Evolutionary conservation across 2,888 invertebrate genomes (phyloP).

Genomic region (Lypha dubia): DNA sequence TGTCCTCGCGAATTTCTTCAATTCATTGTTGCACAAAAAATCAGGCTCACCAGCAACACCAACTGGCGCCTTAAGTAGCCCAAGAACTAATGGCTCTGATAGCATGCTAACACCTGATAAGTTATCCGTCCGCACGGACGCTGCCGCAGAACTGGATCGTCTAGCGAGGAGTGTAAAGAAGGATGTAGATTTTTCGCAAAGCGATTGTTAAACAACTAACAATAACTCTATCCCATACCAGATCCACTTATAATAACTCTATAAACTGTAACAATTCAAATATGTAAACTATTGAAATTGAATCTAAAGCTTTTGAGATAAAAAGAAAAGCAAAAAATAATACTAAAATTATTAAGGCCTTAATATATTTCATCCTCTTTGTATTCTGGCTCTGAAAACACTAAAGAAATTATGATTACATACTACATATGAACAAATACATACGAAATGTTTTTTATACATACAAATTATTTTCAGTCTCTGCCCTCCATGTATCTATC

Average conservation of each 20-base stretch:
- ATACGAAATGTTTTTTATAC: constrained; percentile 44
- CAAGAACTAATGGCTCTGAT: constrained; percentile 82
- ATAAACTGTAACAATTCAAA: constrained; percentile 42
- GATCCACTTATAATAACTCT: constrained; percentile 53
- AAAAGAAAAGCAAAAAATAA: constrained; percentile 20
- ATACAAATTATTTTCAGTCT: constrained; percentile 48
- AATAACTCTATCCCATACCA: constrained; percentile 6
- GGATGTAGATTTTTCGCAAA: constrained; percentile 83
- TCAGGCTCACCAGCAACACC: constrained; percentile 87
- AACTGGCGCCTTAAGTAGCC: constrained; percentile 83
- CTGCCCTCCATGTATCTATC: constrained; percentile 57
- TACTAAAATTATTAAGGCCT: constrained; percentile 50
- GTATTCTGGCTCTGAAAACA: constrained; percentile 31
- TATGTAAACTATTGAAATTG: constrained; percentile 39
- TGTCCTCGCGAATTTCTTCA: constrained; percentile 98
- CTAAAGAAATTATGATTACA: constrained; percentile 61
- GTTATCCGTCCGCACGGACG: constrained; percentile 92
- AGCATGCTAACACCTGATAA: constrained; percentile 86
- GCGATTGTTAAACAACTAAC: constrained; percentile 80
- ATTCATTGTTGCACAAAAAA: constrained; percentile 97
- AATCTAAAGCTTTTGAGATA: constrained; percentile 17
- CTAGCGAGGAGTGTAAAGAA: constrained; percentile 87
- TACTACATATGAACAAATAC: constrained; percentile 51
- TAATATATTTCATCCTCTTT: constrained; percentile 36
- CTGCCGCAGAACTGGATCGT: constrained; percentile 95